Evolutionary conservation across 2,797 vertebrate genomes (phyloP), one percentile per base, ranked within the genome.

Genomic region (Delichon dasypus): DNA sequence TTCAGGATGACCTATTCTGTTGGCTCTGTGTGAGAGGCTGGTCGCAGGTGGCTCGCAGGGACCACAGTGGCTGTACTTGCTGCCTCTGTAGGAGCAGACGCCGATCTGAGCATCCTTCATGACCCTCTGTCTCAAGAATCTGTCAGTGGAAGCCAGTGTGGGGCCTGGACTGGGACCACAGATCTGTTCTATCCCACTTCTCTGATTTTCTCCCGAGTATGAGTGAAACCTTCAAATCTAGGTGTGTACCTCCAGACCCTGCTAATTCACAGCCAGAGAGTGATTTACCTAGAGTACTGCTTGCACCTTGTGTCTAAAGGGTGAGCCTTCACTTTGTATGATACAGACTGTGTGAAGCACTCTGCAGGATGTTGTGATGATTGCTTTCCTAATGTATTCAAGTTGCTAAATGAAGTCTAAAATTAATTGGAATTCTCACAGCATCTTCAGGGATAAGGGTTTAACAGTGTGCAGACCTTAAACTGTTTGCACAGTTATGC

Each of bases 401-500:
- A 38, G 92, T 90, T 87, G 85, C 75, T 95, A 95, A 94, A 93
- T 94, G 75, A 89, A 89, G 58, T 93, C 90, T 80, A 66, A 87
- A 95, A 95, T 95, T 94, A 95, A 95, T 94, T 93, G 84, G 78
- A 94, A 94, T 83, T 88, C 79, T 90, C 57, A 54, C 57, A 80
- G 86, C 68, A 71, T 90, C 78, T 94, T 95, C 75, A 74, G 90
- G 91, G 90, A 85, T 88, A 83, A 93, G 85, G 34, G 80, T 93
- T 95, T 95, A 85, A 77, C 86, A 82, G 75, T 30, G 30, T 79
- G 81, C 75, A 95, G 86, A 88, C 93, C 68, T 91, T 82, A 94
- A 94, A 88, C 53, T 96, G 89, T 94, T 96, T 95, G 88, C 93
- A 84, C 79, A 92, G 89, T 95, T 94, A 76, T 74, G 65, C 61